Base-by-base conservation (phyloP, 2,113 vertebrate species). In the Chrysemys picta region DNA sequence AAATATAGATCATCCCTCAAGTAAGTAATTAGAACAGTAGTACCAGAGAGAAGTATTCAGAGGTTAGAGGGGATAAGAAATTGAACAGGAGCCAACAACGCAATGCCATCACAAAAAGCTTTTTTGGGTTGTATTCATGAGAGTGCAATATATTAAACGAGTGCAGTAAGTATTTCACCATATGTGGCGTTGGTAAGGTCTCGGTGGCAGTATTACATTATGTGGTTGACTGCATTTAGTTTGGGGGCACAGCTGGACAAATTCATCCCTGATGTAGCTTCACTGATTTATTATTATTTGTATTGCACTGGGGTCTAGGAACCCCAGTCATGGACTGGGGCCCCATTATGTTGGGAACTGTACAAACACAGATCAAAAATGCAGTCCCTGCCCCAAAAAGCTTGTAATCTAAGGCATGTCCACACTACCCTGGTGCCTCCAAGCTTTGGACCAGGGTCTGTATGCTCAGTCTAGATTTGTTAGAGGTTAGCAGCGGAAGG, bases 1-100 rank as follows among this genome's bases (percentile, higher is more conserved):
- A 93, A 93, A 92, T 1, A 92, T 1, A 91, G 82, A 92, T 92
- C 90, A 95, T 92, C 89, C 42, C 53, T 82, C 81, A 91, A 87
- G 81, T 87, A 80, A 96, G 5, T 80, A 92, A 96, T 16, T 94
- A 76, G 27, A 91, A 35, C 42, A 89, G 88, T 84, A 84, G n/a
- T 2, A 87, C 49, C 83, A 54, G 62, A 54, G 42, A 49, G 35
- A 80, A 91, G 53, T 75, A 79, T 91, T 87, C 88, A 65, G 83
- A 88, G 89, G 87, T 89, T 93, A 85, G 83, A 88, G 93, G 88
- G 76, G 80, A 81, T 90, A 69, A n/a, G 79, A 86, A 91, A 80
- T 21, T 87, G 76, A 96, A 88, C 56, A 86, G 11, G 54, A 79
- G 54, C 69, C 80, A 93, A 59, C 42, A 75, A 47, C 83, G 75